Evolutionary conservation across 2,113 vertebrate species (phyloP).

Genomic region (Fukomys damarensis): DNA sequence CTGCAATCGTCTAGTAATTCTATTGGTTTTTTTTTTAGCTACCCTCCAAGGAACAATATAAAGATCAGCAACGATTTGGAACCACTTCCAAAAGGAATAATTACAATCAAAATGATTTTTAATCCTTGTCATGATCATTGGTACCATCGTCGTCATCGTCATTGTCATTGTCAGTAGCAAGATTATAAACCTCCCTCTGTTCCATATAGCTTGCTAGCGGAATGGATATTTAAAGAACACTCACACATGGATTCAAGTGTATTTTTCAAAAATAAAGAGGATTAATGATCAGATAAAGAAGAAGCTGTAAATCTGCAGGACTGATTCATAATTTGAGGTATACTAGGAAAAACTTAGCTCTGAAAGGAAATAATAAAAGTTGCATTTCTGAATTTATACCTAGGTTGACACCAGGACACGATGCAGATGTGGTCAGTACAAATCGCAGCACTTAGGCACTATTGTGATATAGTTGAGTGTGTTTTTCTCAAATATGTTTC

Average conservation of each 20-base stretch:
- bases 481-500: conserved; percentile 58
- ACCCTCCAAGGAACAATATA: background rate
- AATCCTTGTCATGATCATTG: background rate
- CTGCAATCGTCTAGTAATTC: background rate
- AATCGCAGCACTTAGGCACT: conserved; percentile 70
- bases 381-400: conserved; percentile 79
- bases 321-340: conserved; percentile 72
- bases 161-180: background rate
- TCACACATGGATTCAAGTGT: background rate
- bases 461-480: conserved; percentile 68
- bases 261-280: conserved; percentile 52
- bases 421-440: conserved; percentile 82
- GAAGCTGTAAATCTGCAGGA: conserved; percentile 56
- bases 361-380: conserved; percentile 73
- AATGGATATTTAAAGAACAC: background rate
- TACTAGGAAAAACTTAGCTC: conserved; percentile 74
- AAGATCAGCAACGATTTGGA: background rate
- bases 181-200: background rate
- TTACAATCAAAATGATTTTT: background rate
- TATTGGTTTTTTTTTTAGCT: background rate
- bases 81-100: background rate
- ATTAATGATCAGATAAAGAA: conserved; percentile 60
- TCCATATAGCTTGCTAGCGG: background rate
- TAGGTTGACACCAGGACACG: conserved; percentile 70
- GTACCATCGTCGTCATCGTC: background rate